Percentiles rank a stretch among this genome's conserved stretches.
Conservation (phyloP, 2,888 invertebrate genomes). For the Philonicus albiceps region DNA sequence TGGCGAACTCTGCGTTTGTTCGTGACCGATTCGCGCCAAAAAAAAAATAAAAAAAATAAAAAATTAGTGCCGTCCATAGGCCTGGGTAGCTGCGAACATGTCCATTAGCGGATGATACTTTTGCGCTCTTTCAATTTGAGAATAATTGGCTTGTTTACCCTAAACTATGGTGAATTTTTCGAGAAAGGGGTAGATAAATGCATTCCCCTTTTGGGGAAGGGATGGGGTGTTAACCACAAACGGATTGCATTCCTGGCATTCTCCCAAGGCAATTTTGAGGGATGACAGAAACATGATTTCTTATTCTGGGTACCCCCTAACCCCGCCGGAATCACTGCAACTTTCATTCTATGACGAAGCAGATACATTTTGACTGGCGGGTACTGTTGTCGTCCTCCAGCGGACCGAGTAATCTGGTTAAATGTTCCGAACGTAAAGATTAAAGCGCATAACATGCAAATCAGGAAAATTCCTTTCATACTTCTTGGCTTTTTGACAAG, state of each 20-base stretch:
- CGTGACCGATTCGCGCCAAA: background rate
- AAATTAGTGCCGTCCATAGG: background rate
- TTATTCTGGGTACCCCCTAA: background rate
- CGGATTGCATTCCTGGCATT: conserved; percentile 22
- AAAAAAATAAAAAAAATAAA: background rate
- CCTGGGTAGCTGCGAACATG: background rate
- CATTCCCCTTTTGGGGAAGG: conserved; percentile 12
- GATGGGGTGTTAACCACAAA: conserved; percentile 15
- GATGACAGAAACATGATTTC: conserved; percentile 29
- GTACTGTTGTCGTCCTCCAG: background rate
- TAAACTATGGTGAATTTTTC: background rate
- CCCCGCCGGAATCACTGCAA: background rate
- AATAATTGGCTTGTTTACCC: conserved; percentile 34
- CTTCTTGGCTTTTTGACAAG: conserved; percentile 11
- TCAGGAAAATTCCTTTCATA: background rate
- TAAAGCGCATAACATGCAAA: conserved; percentile 29
- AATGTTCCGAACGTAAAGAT: background rate
- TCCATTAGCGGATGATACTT: background rate
- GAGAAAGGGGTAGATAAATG: background rate
- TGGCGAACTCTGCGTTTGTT: background rate
- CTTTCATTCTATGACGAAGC: background rate
- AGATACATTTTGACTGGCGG: conserved; percentile 21
- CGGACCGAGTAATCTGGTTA: conserved; percentile 11
- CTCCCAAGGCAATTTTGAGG: conserved; percentile 33
- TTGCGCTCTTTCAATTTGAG: background rate